phyloP scores from a whole-genome alignment of 2,888 invertebrate species.

The Sinopyrophorus schimmeli region DNA sequence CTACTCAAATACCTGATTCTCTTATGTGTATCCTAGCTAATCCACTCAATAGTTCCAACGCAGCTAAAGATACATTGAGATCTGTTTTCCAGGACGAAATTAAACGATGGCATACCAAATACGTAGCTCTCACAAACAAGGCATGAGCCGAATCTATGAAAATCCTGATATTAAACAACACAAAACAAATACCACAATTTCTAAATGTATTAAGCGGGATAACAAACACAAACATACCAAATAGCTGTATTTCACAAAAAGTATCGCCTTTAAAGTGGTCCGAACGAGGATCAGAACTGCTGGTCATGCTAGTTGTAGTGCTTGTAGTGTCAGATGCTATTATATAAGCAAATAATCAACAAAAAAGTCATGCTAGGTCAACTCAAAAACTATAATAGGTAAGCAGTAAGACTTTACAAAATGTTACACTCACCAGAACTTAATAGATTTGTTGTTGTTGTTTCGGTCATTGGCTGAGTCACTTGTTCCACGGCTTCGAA shows the following conservation, averaged over 20 bases:
- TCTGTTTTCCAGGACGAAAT: conserved; percentile 97
- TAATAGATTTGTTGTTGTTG: conserved; percentile 65
- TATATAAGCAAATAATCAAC: conserved; percentile 38
- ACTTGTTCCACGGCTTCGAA: conserved; percentile 72
- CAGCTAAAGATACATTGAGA: conserved; percentile 90
- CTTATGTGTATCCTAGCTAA: conserved; percentile 87
- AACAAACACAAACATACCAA: conserved; percentile 42
- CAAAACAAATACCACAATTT: too few relatives aligned
- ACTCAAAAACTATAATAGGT: conserved; percentile 31
- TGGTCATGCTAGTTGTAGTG: conserved; percentile 55
- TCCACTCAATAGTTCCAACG: conserved; percentile 87
- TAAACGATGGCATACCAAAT: conserved; percentile 90
- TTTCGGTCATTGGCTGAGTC: conserved; percentile 59
- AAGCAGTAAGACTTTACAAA: neutral
- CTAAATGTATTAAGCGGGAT: conserved; percentile 35
- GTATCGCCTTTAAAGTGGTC: conserved; percentile 32
- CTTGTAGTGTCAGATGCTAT: conserved; percentile 56
- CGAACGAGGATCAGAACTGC: conserved; percentile 48
- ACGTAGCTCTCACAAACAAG: conserved; percentile 88
- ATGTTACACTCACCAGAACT: conserved; percentile 65
- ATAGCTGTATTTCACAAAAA: conserved; percentile 25
- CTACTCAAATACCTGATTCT: conserved; percentile 72
- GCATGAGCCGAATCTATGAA: conserved; percentile 80
- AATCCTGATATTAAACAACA: too few relatives aligned
- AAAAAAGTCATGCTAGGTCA: conserved; percentile 21